Evolutionary conservation across 1,140 invertebrate genomes (phyloP).

Genomic region (Eupeodes corollae): DNA sequence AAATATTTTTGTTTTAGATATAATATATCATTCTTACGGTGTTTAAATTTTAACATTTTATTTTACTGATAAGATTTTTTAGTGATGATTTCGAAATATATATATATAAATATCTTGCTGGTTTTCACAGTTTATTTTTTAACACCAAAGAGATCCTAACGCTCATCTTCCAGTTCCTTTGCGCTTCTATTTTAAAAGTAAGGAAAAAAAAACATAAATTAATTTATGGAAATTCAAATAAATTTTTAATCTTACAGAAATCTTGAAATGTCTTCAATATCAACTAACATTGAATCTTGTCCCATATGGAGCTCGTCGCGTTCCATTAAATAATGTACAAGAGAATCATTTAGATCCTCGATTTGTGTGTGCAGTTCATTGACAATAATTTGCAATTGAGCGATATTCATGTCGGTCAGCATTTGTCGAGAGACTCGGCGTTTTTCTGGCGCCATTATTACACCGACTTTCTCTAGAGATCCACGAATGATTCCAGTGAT

Average conservation of each 20-base stretch:
- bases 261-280: slow-evolving; percentile 89
- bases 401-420: slow-evolving; percentile 83
- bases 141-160: too few species aligned
- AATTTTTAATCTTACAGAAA: slow-evolving; percentile 58
- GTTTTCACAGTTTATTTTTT: too few species aligned
- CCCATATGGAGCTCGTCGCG: slow-evolving; percentile 92
- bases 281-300: slow-evolving; percentile 93
- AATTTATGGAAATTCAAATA: too few species aligned
- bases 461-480: slow-evolving; percentile 70
- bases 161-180: too few species aligned
- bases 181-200: too few species aligned
- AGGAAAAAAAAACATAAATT: too few species aligned
- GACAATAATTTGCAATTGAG: slow-evolving; percentile 84
- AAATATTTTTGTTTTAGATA: too few species aligned
- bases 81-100: too few species aligned
- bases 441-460: slow-evolving; percentile 68
- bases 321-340: slow-evolving; percentile 76
- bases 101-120: too few species aligned
- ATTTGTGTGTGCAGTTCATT: slow-evolving; percentile 91
- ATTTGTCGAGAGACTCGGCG: slow-evolving; percentile 69
- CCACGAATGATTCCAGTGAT: slow-evolving; percentile 73
- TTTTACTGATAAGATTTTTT: too few species aligned
- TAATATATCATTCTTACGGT: too few species aligned
- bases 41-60: too few species aligned
- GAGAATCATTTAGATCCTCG: slow-evolving; percentile 76